Evolutionary conservation across 2,797 vertebrate genomes (phyloP).

Genomic region (Sebastolobus alascanus): DNA sequence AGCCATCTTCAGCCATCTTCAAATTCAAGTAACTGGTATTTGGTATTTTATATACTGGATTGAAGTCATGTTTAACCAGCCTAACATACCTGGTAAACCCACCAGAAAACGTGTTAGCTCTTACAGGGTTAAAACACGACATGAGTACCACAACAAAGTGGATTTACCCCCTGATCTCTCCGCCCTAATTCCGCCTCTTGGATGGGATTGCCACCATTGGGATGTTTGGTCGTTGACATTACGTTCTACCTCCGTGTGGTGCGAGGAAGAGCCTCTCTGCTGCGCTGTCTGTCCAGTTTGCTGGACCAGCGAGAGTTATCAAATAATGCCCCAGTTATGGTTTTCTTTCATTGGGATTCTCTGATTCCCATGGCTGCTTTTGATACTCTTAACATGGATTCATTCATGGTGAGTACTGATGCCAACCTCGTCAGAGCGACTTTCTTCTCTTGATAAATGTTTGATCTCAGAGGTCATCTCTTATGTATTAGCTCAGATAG

Average conservation of each 20-base stretch:
- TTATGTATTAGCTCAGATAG: conserved; percentile 3
- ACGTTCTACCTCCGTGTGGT: conserved; percentile 36
- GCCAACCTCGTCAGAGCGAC: not conserved
- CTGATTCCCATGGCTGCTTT: conserved; percentile 30
- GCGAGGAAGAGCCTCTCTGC: conserved; percentile 24
- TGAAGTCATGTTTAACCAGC: not conserved
- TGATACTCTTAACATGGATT: conserved; percentile 47
- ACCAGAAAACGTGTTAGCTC: not conserved
- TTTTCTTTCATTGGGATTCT: conserved; percentile 14
- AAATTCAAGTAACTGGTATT: not conserved
- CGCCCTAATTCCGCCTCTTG: conserved; percentile 62
- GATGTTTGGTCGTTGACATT: conserved; percentile 52
- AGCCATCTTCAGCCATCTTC: not conserved
- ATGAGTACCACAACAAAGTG: conserved; percentile 50
- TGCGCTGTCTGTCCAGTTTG: conserved; percentile 2
- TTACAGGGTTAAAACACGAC: conserved; percentile 32
- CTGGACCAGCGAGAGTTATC: conserved; percentile 12
- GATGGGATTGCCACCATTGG: conserved; percentile 53
- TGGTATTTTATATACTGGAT: not conserved
- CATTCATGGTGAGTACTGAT: conserved; percentile 45
- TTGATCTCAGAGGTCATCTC: conserved; percentile 33
- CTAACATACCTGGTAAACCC: not conserved
- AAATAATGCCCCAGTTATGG: conserved; percentile 11
- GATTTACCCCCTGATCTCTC: conserved; percentile 55
- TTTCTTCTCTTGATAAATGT: conserved; percentile 18